Evolutionary conservation across 2,797 vertebrate species (phyloP), one percentile per base, ranked within the genome.

Genomic region (Capromys pilorides): DNA sequence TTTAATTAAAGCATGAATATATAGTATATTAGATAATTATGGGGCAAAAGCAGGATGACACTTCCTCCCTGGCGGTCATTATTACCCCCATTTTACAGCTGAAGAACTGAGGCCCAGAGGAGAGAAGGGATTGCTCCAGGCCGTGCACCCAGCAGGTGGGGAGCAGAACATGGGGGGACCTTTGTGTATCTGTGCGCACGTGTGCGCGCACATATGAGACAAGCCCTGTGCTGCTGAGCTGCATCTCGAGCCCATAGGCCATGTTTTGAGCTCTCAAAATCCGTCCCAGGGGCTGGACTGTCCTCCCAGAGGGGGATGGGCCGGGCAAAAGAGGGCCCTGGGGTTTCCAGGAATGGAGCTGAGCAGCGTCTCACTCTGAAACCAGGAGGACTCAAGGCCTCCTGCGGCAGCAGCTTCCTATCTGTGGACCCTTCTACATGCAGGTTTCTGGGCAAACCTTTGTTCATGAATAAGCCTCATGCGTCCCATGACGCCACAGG

Each of bases 31-130:
- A 83, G 66, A 28, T 83, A 75, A 45, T 14, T 66, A 36, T 7
- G 49, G 36, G 71, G n/a, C 33, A 36, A 5, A 59, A 51, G 9
- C 5, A 2, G 62, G 31, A 21, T 28, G 57, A 5, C 33, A n/a
- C 39, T 18, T 81, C 26, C 77, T 18, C 21, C 39, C 41, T 45
- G n/a, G 59, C 22, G 41, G 69, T 6, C 11, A 75, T 49, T 51
- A 59, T 80, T 59, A 39, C 16, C 31, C 73, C 80, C 77, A 31
- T 61, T 89, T 88, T 73, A 78, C n/a, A 81, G 93, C 66, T 88
- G 62, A 61, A 77, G 49, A 95, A 88, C 57, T 1, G 80, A 94
- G 88, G 51, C 78, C 78, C 36, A 41, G 49, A 83, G 21, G 49
- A 69, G n/a, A 80, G 18, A 59, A 78, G 22, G 13, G n/a, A 54